These are phyloP conservation scores for Drosophila phalerata DNA, from an alignment of 2,888 invertebrate species.

Conservation along the genomic window DNA sequence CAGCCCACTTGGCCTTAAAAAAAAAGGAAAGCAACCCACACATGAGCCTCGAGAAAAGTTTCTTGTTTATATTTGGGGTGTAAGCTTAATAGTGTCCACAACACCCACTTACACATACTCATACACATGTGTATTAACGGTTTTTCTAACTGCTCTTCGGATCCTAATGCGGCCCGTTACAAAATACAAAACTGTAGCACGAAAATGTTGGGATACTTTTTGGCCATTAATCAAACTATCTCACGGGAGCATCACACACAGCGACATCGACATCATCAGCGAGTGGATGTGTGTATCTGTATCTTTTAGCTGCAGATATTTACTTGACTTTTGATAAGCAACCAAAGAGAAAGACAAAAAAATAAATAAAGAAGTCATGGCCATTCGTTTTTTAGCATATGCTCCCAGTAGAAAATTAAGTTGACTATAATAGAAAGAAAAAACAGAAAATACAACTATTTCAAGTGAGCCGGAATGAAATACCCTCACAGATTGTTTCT, in stretches of 20 bases:
- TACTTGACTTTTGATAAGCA: slow-evolving; percentile 69
- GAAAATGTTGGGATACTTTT: slow-evolving; percentile 62
- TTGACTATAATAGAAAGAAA: slow-evolving; percentile 27
- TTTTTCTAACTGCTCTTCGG: slow-evolving; percentile 55
- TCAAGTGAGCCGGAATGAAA: background rate
- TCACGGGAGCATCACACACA: slow-evolving; percentile 81
- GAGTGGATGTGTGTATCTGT: slow-evolving; percentile 49
- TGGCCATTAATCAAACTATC: slow-evolving; percentile 84
- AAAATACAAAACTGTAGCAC: slow-evolving; percentile 53
- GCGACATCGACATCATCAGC: slow-evolving; percentile 53
- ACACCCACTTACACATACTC: slow-evolving; percentile 14
- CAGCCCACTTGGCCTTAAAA: slow-evolving; percentile 40
- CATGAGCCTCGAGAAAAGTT: slow-evolving; percentile 31
- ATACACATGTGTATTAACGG: slow-evolving; percentile 64
- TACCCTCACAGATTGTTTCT: background rate
- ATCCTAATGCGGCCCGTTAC: slow-evolving; percentile 40
- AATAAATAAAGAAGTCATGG: slow-evolving; percentile 44
- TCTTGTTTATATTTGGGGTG: slow-evolving; percentile 66
- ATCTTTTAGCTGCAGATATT: slow-evolving; percentile 73
- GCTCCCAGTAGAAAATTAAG: slow-evolving; percentile 68
- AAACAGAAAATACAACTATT: slow-evolving; percentile 4
- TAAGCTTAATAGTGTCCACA: slow-evolving; percentile 73
- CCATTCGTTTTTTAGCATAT: slow-evolving; percentile 76
- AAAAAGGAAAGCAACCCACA: slow-evolving; percentile 27
- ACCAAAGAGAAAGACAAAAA: slow-evolving; percentile 26